Conservation (phyloP, 2,888 invertebrate species). For the Teleogryllus oceanicus region DNA sequence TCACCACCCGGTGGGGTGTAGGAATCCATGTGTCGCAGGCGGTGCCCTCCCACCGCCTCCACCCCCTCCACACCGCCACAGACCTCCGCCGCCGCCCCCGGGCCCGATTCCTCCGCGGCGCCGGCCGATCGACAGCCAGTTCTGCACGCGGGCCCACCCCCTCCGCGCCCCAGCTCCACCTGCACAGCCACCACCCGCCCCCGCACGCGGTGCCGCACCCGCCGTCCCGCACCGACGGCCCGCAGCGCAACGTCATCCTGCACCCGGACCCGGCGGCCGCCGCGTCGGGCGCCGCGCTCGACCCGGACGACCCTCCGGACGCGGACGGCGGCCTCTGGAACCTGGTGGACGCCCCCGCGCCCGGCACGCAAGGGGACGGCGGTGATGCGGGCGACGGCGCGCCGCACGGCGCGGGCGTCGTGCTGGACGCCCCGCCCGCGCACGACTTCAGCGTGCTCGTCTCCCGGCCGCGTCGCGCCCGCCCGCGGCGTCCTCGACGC, state of each 20-base stretch:
- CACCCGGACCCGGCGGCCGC: neutral
- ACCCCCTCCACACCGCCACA: neutral
- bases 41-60: neutral
- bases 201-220: neutral
- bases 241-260: neutral
- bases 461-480: neutral
- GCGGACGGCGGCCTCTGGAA: neutral
- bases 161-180: neutral
- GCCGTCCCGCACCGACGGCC: neutral
- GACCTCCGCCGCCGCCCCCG: neutral
- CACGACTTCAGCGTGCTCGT: slow-evolving; percentile 1
- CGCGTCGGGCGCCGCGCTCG: neutral
- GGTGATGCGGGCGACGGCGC: neutral
- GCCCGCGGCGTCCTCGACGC: neutral
- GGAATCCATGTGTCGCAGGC: neutral
- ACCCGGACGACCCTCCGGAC: neutral
- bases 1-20: neutral
- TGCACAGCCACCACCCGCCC: neutral
- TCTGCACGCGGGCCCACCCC: neutral
- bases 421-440: neutral
- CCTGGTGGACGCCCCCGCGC: neutral
- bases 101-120: neutral
- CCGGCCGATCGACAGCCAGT: neutral
- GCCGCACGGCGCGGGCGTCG: neutral
- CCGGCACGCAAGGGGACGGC: neutral